Conservation (phyloP, 1,140 invertebrate genomes). For the Sycophila sp. region DNA sequence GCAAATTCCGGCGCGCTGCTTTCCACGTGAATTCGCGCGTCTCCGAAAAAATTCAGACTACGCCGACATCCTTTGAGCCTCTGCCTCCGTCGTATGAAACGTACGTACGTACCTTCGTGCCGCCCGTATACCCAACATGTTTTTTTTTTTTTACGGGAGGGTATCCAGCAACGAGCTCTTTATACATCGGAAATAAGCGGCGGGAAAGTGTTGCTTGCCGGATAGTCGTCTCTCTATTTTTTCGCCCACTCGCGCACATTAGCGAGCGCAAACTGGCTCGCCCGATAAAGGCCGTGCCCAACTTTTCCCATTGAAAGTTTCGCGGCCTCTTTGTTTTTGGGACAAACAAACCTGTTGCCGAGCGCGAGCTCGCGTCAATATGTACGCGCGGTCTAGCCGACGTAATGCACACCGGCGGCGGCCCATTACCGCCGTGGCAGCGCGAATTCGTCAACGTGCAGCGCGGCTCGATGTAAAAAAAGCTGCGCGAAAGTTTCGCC, state of each 20-base stretch:
- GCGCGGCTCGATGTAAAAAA: neutral
- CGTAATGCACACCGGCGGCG: neutral
- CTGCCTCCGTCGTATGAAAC: no score
- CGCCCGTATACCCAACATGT: no score
- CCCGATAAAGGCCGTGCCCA: constrained; percentile 1
- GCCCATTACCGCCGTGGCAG: no score
- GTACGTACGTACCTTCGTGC: no score
- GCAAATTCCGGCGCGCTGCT: no score
- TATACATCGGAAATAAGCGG: no score
- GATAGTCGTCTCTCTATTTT: neutral
- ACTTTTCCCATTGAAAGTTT: constrained; percentile 30
- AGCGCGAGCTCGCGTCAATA: neutral
- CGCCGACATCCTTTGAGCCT: no score
- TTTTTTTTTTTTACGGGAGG: no score
- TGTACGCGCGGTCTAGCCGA: neutral
- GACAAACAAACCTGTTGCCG: constrained; percentile 28
- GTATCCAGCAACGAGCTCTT: no score
- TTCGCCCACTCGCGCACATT: neutral
- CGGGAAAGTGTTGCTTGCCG: no score
- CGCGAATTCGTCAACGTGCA: neutral
- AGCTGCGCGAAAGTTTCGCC: neutral
- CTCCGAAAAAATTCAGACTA: no score
- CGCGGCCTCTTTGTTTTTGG: constrained; percentile 11
- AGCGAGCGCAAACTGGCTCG: neutral
- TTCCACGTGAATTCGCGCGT: no score